These are phyloP conservation scores for Temnothorax rugatulus DNA, from an alignment of 2,888 invertebrate genomes.

Conservation along the genomic window DNA sequence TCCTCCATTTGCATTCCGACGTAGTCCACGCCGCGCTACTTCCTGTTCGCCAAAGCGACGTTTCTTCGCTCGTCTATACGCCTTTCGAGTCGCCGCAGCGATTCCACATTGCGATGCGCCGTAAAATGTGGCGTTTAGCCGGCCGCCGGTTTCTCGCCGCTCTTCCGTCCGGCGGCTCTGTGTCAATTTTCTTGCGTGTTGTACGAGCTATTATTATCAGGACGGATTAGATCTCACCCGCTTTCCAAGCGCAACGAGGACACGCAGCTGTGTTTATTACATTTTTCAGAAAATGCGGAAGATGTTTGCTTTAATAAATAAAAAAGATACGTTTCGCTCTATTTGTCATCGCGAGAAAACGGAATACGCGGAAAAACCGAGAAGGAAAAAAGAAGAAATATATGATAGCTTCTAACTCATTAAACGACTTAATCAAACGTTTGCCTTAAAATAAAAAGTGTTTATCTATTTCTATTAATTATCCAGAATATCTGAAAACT, in stretches of 20 bases:
- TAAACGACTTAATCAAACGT: neutral
- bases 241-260: conserved; percentile 18
- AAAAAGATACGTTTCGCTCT: neutral
- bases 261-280: neutral
- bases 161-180: conserved; percentile 8
- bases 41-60: conserved; percentile 69
- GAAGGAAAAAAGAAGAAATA: neutral
- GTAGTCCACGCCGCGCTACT: conserved; percentile 71
- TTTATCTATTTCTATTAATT: neutral
- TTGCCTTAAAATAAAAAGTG: neutral
- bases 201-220: conserved; percentile 16
- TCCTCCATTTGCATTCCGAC: conserved; percentile 80
- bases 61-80: conserved; percentile 34
- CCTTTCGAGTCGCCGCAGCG: conserved; percentile 36
- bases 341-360: neutral
- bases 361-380: neutral
- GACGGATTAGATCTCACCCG: conserved; percentile 8
- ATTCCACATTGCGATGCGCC: neutral
- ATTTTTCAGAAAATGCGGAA: neutral
- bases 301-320: neutral
- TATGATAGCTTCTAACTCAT: neutral
- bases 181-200: conserved; percentile 24
- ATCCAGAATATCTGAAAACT: neutral
- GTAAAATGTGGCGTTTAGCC: conserved; percentile 7
- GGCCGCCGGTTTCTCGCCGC: neutral